Percentiles rank a stretch among this genome's conserved stretches.
These are phyloP conservation scores for Nymphalis urticae DNA, from an alignment of 2,888 invertebrate species.

Conservation along the genomic window DNA sequence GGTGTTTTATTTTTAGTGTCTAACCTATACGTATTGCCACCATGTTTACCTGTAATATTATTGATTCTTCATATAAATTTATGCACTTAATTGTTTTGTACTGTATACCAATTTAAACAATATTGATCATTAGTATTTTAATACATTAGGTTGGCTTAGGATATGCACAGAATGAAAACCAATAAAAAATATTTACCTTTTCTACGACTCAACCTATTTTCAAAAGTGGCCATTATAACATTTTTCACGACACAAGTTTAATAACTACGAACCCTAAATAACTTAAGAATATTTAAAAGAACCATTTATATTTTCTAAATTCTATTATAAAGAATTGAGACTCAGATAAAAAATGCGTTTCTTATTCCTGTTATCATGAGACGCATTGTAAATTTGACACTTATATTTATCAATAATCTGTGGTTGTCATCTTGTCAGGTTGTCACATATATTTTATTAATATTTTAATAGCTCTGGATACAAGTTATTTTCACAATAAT, in stretches of 20 bases:
- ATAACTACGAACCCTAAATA: conserved; percentile 21
- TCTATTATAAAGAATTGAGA: conserved; percentile 28
- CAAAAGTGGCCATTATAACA: conserved; percentile 76
- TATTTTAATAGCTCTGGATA: too few relatives aligned
- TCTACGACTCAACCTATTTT: conserved; percentile 76
- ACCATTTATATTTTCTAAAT: conserved; percentile 26
- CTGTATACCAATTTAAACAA: neutral
- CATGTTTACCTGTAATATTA: conserved; percentile 73
- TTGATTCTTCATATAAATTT: conserved; percentile 33
- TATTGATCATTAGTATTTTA: conserved; percentile 10
- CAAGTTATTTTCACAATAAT: too few relatives aligned
- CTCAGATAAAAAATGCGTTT: conserved; percentile 31
- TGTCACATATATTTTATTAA: too few relatives aligned
- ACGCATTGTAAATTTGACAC: conserved; percentile 45
- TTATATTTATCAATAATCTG: conserved; percentile 28
- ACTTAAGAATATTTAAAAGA: conserved; percentile 11
- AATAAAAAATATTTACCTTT: conserved; percentile 64
- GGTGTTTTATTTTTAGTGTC: conserved; percentile 81
- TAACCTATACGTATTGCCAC: conserved; percentile 85
- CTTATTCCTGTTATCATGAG: conserved; percentile 41
- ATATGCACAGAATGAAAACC: conserved; percentile 2
- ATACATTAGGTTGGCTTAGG: neutral
- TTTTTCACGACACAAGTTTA: conserved; percentile 50
- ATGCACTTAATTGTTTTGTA: conserved; percentile 9
- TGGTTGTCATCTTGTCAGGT: conserved; percentile 11